Percentiles rank a stretch among this genome's conserved stretches.
These are phyloP conservation scores for Cataglyphis livida DNA, from an alignment of 2,888 invertebrate species.

Conservation along the genomic window DNA sequence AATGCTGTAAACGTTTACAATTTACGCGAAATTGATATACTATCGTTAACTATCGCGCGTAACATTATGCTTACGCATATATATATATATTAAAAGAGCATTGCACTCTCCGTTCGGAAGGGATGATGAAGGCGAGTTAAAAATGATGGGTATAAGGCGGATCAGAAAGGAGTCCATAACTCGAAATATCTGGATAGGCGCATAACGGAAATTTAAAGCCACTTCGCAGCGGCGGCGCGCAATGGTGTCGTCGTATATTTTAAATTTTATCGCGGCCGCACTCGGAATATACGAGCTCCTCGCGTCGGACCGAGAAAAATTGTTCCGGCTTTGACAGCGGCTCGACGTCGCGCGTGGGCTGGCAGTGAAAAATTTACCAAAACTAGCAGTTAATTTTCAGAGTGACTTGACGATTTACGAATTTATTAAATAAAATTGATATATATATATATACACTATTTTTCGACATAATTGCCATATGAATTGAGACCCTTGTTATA, in stretches of 20 bases:
- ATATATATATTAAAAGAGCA: slow-evolving; percentile 72
- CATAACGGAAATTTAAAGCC: slow-evolving; percentile 80
- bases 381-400: slow-evolving; percentile 54
- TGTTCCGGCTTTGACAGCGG: slow-evolving; percentile 64
- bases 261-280: slow-evolving; percentile 75
- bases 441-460: too few relatives aligned
- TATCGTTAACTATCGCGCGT: slow-evolving; percentile 57
- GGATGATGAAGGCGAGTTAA: slow-evolving; percentile 61
- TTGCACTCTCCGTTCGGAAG: slow-evolving; percentile 45
- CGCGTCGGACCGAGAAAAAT: slow-evolving; percentile 66
- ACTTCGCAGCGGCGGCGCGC: slow-evolving; percentile 72
- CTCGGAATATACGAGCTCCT: slow-evolving; percentile 61
- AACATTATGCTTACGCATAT: slow-evolving; percentile 60
- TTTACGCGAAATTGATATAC: slow-evolving; percentile 62
- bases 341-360: slow-evolving; percentile 48
- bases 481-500: too few relatives aligned
- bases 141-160: slow-evolving; percentile 69
- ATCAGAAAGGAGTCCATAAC: slow-evolving; percentile 76
- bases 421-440: slow-evolving; percentile 17
- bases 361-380: slow-evolving; percentile 56
- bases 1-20: slow-evolving; percentile 27
- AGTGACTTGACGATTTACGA: slow-evolving; percentile 43
- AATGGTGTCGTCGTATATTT: slow-evolving; percentile 78
- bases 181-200: slow-evolving; percentile 77
- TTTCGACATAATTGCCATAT: too few relatives aligned